Percentiles rank a stretch among this genome's conserved stretches.
Conservation (phyloP, 1,140 invertebrate species). For the Nomia melanderi region DNA sequence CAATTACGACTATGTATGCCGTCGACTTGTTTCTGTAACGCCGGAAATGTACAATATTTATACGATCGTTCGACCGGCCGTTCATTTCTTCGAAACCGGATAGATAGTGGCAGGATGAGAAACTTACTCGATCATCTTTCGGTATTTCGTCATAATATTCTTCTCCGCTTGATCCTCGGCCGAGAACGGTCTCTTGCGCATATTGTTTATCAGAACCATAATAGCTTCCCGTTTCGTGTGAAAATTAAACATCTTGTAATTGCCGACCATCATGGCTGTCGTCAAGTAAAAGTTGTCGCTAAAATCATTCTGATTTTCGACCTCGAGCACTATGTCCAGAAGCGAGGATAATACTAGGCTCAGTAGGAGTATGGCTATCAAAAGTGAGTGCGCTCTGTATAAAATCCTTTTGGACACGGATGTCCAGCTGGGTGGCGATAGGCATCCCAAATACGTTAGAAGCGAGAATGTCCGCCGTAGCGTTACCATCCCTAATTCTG, state of each 20-base stretch:
- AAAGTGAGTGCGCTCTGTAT: constrained; percentile 18
- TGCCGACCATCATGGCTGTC: not conserved
- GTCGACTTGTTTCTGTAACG: too few species aligned
- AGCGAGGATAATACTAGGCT: not conserved
- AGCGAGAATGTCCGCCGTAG: constrained; percentile 32
- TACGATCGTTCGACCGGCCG: too few species aligned
- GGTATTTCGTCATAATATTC: constrained; percentile 46
- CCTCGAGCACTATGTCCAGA: constrained; percentile 4
- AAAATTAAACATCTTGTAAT: constrained; percentile 10
- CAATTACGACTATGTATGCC: too few species aligned
- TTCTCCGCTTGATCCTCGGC: constrained; percentile 45
- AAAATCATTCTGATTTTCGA: constrained; percentile 39
- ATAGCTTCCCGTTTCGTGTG: not conserved
- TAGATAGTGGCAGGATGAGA: too few species aligned
- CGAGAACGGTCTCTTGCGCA: constrained; percentile 34
- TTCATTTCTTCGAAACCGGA: too few species aligned
- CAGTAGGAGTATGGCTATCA: not conserved
- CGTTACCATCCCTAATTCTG: not conserved
- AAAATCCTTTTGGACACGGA: not conserved
- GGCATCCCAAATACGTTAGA: constrained; percentile 21
- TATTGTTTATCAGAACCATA: not conserved
- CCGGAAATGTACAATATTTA: too few species aligned
- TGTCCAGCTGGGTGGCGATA: constrained; percentile 28
- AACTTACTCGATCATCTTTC: constrained; percentile 2
- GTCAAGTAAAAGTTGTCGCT: constrained; percentile 43